A percentile compares a stretch with the other conserved stretches of the same genome.
These are phyloP conservation scores for Mesorhabditis sp. DNA, from an alignment of 2,888 invertebrate genomes.

Conservation along the genomic window DNA sequence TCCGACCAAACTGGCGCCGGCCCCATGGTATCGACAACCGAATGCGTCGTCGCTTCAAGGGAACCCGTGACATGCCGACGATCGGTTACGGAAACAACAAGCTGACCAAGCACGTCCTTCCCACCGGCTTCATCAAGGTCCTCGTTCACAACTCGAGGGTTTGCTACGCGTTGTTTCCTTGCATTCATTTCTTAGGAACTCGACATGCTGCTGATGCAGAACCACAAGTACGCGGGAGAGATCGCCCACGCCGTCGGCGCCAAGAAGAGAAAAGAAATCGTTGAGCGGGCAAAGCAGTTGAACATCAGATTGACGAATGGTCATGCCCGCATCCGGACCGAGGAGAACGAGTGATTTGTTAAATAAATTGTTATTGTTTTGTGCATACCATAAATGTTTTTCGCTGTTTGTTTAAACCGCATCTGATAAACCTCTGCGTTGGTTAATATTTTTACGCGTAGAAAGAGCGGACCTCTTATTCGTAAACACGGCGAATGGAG, in stretches of 20 bases:
- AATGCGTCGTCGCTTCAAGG: constrained; percentile 97
- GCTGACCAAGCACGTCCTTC: constrained; percentile 91
- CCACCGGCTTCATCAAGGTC: constrained; percentile 95
- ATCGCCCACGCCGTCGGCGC: constrained; percentile 95
- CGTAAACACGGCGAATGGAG: no score
- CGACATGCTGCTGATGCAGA: constrained; percentile 98
- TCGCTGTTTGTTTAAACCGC: not conserved
- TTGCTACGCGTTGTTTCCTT: not conserved
- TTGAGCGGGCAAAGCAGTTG: constrained; percentile 85
- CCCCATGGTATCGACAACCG: constrained; percentile 99
- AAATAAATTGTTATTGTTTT: constrained; percentile 30
- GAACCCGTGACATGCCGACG: constrained; percentile 96
- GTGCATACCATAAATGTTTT: not conserved
- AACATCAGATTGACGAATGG: constrained; percentile 93
- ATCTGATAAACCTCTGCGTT: no score
- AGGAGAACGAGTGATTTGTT: constrained; percentile 87
- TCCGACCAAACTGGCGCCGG: constrained; percentile 80
- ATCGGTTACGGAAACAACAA: constrained; percentile 97
- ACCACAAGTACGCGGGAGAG: constrained; percentile 92
- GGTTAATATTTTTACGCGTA: no score
- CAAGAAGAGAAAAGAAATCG: constrained; percentile 92
- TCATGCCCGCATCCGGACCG: constrained; percentile 89
- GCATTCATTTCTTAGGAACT: constrained; percentile 70
- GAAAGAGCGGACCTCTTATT: no score
- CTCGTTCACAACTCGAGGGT: constrained; percentile 81